Evolutionary conservation across 2,113 vertebrate species (phyloP).

Genomic region (Raja brachyura): DNA sequence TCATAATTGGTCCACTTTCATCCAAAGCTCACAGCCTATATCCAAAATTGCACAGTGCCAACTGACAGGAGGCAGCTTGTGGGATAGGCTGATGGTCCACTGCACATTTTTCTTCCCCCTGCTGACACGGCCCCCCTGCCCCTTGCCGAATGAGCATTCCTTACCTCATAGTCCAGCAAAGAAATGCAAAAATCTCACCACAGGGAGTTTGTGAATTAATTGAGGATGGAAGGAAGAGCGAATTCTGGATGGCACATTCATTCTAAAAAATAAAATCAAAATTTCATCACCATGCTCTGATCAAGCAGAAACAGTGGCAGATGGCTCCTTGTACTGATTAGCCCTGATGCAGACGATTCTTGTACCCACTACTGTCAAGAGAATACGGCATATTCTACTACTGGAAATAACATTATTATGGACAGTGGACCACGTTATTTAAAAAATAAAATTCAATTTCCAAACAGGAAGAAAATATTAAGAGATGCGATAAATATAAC

Average conservation of each 20-base stretch:
- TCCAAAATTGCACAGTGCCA: neutral
- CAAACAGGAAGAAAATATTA: neutral
- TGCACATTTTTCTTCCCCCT: neutral
- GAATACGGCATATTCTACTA: neutral
- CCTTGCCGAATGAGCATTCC: neutral
- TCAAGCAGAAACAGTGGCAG: neutral
- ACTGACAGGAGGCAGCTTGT: conserved; percentile 6
- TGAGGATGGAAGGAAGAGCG: neutral
- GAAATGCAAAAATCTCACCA: neutral
- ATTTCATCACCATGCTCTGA: neutral
- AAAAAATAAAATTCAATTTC: neutral
- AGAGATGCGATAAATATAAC: neutral
- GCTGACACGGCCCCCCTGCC: neutral
- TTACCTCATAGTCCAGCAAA: neutral
- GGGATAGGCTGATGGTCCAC: neutral
- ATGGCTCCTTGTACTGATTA: neutral
- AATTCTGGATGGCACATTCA: neutral
- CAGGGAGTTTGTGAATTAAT: neutral
- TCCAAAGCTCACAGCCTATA: neutral
- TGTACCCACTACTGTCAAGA: neutral
- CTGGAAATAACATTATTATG: neutral
- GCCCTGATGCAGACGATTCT: neutral
- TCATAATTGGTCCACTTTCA: neutral
- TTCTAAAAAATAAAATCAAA: neutral
- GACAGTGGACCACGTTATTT: neutral